Evolutionary conservation across 2,888 invertebrate genomes (phyloP).

Genomic region (Acleris cristana): DNA sequence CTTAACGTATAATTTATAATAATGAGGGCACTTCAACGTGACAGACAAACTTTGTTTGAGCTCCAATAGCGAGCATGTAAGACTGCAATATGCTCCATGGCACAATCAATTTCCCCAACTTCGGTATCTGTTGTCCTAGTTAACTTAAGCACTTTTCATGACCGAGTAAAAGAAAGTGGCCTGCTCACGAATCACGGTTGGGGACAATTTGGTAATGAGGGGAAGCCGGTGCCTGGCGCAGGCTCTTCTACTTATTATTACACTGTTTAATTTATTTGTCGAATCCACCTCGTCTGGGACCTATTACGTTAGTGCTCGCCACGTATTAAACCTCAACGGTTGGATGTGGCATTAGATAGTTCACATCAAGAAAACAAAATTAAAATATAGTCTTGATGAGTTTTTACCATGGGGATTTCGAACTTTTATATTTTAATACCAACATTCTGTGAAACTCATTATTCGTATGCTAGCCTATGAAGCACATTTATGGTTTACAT

Average conservation of each 20-base stretch:
- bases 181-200: constrained; percentile 59
- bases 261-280: constrained; percentile 75
- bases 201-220: constrained; percentile 76
- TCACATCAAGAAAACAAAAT: neutral
- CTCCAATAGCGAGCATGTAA: constrained; percentile 2
- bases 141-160: constrained; percentile 50
- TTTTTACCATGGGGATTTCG: no score
- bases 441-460: no score
- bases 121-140: constrained; percentile 50
- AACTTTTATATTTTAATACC: no score
- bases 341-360: constrained; percentile 43
- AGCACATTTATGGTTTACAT: no score
- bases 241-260: constrained; percentile 64
- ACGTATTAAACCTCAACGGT: constrained; percentile 32
- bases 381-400: no score
- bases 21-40: neutral
- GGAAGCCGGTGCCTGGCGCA: constrained; percentile 68
- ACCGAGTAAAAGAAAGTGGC: constrained; percentile 59
- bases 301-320: constrained; percentile 53
- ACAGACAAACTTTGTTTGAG: neutral
- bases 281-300: constrained; percentile 62
- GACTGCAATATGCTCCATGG: constrained; percentile 30
- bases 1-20: neutral
- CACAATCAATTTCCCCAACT: constrained; percentile 48
- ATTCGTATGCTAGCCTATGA: no score